Percentiles rank a stretch among this genome's conserved stretches.
Conservation (phyloP, 2,113 vertebrate species). For the Arenaria interpres region DNA sequence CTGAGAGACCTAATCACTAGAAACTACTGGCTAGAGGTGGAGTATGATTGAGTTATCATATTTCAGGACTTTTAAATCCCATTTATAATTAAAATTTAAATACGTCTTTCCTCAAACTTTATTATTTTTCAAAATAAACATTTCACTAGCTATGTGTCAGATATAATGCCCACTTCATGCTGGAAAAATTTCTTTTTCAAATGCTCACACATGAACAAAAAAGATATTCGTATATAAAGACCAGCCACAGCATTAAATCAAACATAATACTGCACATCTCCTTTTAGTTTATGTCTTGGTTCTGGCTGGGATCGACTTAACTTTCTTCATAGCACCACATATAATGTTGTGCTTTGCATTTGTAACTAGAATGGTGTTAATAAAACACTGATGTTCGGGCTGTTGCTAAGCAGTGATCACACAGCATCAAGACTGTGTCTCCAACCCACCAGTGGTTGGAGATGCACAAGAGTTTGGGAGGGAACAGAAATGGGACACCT, state of each 20-base stretch:
- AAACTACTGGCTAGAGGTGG: background rate
- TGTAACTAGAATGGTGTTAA: background rate
- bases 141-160: background rate
- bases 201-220: background rate
- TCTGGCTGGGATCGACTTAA: background rate
- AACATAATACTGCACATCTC: background rate
- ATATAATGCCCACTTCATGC: background rate
- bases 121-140: background rate
- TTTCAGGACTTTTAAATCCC: background rate
- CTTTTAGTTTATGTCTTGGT: background rate
- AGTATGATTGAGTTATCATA: background rate
- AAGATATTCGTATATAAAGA: background rate
- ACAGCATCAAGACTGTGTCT: background rate
- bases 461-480: background rate
- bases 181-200: background rate
- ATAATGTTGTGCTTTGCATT: background rate
- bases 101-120: background rate
- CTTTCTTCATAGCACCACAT: background rate
- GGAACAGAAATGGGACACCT: background rate
- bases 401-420: rapidly evolving
- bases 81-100: background rate
- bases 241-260: background rate
- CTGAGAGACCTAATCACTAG: background rate
- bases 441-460: background rate
- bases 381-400: background rate